Conservation (phyloP, 2,888 invertebrate genomes). For the Lasioglossum pauxillum region DNA sequence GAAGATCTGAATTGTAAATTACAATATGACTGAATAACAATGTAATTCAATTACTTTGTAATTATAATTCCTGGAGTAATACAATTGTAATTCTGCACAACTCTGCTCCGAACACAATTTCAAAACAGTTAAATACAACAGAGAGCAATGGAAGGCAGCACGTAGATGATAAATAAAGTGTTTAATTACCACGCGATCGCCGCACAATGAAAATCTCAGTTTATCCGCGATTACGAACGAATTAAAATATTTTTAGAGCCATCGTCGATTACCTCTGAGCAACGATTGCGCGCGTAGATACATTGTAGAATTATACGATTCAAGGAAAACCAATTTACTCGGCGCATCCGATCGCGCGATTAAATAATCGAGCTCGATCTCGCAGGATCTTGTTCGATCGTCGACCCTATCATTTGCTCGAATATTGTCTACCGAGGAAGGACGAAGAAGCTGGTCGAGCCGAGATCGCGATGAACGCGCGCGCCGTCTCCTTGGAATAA, state of each 20-base stretch:
- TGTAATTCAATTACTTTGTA: too few species aligned
- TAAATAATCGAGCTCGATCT: not conserved
- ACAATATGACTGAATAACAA: too few species aligned
- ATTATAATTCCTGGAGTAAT: too few species aligned
- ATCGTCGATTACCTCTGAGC: not conserved
- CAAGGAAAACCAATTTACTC: not conserved
- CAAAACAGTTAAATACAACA: not conserved
- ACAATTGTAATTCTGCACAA: too few species aligned
- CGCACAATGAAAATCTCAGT: not conserved
- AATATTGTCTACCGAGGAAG: not conserved
- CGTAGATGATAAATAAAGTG: not conserved
- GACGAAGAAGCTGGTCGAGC: slow-evolving; percentile 3
- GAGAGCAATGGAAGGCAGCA: not conserved
- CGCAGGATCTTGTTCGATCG: not conserved
- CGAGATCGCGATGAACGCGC: not conserved
- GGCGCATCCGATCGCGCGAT: not conserved
- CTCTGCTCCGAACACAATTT: not conserved
- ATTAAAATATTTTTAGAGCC: not conserved
- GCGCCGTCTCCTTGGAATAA: slow-evolving; percentile 15
- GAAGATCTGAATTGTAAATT: too few species aligned
- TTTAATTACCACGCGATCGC: not conserved
- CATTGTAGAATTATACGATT: not conserved
- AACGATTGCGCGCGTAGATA: not conserved
- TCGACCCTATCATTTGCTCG: not conserved
- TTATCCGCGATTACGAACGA: not conserved